A percentile compares a stretch with the other conserved stretches of the same genome.
These are phyloP conservation scores for Pheosia gnoma DNA, from an alignment of 2,888 invertebrate species.

Conservation along the genomic window DNA sequence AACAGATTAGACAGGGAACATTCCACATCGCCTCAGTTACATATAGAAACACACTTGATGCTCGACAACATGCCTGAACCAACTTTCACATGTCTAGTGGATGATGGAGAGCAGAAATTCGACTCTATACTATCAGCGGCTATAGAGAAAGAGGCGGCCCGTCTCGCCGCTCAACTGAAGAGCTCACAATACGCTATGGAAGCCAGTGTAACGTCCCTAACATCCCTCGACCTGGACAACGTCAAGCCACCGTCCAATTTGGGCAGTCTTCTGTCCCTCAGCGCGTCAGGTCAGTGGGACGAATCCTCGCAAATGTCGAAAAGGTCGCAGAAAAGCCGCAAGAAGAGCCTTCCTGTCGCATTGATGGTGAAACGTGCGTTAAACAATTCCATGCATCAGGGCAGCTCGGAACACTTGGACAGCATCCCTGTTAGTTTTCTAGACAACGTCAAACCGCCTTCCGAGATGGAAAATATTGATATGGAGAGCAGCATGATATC, in stretches of 20 bases:
- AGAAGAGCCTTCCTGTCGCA: constrained; percentile 88
- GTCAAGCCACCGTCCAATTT: constrained; percentile 91
- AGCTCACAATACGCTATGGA: constrained; percentile 73
- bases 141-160: constrained; percentile 90
- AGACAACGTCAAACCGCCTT: constrained; percentile 93
- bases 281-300: constrained; percentile 80
- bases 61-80: constrained; percentile 63
- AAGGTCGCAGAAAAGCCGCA: constrained; percentile 78
- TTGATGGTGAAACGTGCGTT: constrained; percentile 89
- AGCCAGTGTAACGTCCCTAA: constrained; percentile 84
- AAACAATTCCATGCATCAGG: constrained; percentile 80
- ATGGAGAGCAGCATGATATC: constrained; percentile 93
- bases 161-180: constrained; percentile 80
- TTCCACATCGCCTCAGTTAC: constrained; percentile 36
- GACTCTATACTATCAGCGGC: constrained; percentile 88
- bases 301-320: constrained; percentile 60
- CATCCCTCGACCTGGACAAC: constrained; percentile 88
- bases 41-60: constrained; percentile 39
- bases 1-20: constrained; percentile 59
- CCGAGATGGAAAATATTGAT: constrained; percentile 91
- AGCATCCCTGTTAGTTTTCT: constrained; percentile 86
- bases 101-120: constrained; percentile 80
- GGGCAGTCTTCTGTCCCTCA: constrained; percentile 86
- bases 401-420: constrained; percentile 86
- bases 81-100: constrained; percentile 66